Evolutionary conservation across 2,113 vertebrate genomes (phyloP).

Genomic region (Emydocephalus ijimae): DNA sequence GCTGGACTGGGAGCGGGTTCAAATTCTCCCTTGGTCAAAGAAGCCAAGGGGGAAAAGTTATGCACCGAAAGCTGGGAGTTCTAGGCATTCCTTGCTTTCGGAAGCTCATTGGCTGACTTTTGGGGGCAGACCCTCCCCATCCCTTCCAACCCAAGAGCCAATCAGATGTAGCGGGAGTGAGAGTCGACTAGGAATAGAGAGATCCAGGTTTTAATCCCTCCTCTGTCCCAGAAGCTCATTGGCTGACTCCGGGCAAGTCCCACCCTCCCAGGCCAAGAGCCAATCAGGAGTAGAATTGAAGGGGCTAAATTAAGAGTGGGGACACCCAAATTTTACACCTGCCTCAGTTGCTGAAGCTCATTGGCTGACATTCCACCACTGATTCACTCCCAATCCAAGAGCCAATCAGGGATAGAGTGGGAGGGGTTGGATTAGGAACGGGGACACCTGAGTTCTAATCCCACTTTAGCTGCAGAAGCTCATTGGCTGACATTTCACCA

Average conservation of each 20-base stretch:
- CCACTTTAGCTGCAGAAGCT: too few relatives aligned
- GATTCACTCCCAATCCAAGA: not conserved
- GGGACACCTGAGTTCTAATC: not conserved
- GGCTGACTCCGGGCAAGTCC: not conserved
- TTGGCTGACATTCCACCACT: not conserved
- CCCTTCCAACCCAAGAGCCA: too few relatives aligned
- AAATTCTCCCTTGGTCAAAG: not conserved
- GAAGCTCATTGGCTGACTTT: too few relatives aligned
- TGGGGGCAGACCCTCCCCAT: too few relatives aligned
- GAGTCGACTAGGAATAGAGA: too few relatives aligned
- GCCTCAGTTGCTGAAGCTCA: not conserved
- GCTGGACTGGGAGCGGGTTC: not conserved
- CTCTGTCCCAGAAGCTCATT: not conserved
- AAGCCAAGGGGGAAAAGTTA: not conserved
- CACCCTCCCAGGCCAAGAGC: not conserved
- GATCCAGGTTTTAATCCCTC: too few relatives aligned
- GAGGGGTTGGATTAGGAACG: not conserved
- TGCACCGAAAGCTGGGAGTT: too few relatives aligned
- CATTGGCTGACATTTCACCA: too few relatives aligned
- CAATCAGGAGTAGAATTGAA: not conserved
- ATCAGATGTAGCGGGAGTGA: too few relatives aligned
- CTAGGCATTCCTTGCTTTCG: too few relatives aligned
- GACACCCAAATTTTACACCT: not conserved
- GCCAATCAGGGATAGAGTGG: not conserved
- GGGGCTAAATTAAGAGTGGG: not conserved